These are phyloP conservation scores for Rutpela maculata DNA, from an alignment of 2,888 invertebrate species.

Conservation along the genomic window DNA sequence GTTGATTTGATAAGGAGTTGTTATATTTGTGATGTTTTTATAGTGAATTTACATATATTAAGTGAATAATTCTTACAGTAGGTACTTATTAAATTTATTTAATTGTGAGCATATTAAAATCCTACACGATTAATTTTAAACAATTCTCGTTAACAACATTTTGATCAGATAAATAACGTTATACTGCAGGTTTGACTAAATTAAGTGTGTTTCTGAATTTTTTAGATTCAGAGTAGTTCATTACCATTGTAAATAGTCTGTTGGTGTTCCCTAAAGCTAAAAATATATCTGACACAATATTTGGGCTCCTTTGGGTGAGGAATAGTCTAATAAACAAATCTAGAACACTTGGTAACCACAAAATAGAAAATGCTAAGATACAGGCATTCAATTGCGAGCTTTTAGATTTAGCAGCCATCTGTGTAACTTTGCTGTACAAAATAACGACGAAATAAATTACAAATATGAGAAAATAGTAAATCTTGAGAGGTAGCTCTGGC, in stretches of 20 bases:
- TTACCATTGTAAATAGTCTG: constrained; percentile 59
- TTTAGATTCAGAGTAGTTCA: constrained; percentile 57
- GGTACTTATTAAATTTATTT: constrained; percentile 12
- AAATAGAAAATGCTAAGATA: constrained; percentile 60
- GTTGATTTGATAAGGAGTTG: not conserved
- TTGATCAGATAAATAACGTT: constrained; percentile 19
- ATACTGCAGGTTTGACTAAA: constrained; percentile 57
- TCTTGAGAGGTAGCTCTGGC: constrained; percentile 58
- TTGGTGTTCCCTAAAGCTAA: constrained; percentile 64
- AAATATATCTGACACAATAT: constrained; percentile 62
- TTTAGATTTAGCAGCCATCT: constrained; percentile 54
- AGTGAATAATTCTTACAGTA: constrained; percentile 24
- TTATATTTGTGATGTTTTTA: constrained; percentile 23
- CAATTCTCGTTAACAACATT: not conserved
- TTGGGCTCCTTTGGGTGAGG: constrained; percentile 60
- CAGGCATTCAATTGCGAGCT: constrained; percentile 59
- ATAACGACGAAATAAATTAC: constrained; percentile 63
- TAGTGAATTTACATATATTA: not conserved
- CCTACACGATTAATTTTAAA: not conserved
- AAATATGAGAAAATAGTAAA: constrained; percentile 66
- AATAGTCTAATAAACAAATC: constrained; percentile 67
- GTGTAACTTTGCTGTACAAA: constrained; percentile 65
- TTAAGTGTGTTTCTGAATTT: constrained; percentile 57
- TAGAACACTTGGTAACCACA: constrained; percentile 69
- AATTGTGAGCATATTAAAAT: not conserved